phyloP scores from a whole-genome alignment of 2,888 invertebrate species.

The Ferrisia virgata region DNA sequence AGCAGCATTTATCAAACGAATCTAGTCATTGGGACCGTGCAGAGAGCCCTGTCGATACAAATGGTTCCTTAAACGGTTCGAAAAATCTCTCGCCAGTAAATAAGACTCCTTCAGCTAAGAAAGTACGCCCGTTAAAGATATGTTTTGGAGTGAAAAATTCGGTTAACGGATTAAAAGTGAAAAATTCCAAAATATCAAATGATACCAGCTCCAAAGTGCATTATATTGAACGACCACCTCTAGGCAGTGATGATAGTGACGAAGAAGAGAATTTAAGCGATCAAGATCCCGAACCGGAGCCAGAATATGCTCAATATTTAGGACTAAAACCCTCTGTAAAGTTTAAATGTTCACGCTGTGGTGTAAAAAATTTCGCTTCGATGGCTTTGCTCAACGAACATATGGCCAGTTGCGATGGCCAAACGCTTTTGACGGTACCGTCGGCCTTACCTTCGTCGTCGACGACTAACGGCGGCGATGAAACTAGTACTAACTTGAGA shows the following conservation, averaged over 20 bases:
- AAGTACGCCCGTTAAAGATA: conserved; percentile 11
- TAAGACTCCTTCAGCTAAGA: neutral
- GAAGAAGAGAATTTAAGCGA: neutral
- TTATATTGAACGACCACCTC: neutral
- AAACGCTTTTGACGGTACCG: neutral
- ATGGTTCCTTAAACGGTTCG: neutral
- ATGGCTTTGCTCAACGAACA: conserved; percentile 68
- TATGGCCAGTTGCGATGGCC: conserved; percentile 52
- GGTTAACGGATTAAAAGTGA: neutral
- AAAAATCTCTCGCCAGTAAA: neutral
- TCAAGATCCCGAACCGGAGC: neutral
- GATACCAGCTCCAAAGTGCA: neutral
- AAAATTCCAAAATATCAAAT: neutral
- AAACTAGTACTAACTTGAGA: conserved; percentile 58
- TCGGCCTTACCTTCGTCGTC: conserved; percentile 48
- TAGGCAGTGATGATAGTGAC: neutral
- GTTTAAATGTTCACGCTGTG: conserved; percentile 72
- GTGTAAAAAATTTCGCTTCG: conserved; percentile 65
- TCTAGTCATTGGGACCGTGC: neutral
- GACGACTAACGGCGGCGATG: conserved; percentile 51
- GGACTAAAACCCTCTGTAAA: conserved; percentile 69
- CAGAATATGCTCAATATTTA: conserved; percentile 64
- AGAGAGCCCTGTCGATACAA: neutral
- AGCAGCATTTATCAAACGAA: neutral
- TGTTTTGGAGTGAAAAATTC: neutral